phyloP scores from a whole-genome alignment of 2,797 vertebrate genomes.

The Helicolenus hilgendorfi region DNA sequence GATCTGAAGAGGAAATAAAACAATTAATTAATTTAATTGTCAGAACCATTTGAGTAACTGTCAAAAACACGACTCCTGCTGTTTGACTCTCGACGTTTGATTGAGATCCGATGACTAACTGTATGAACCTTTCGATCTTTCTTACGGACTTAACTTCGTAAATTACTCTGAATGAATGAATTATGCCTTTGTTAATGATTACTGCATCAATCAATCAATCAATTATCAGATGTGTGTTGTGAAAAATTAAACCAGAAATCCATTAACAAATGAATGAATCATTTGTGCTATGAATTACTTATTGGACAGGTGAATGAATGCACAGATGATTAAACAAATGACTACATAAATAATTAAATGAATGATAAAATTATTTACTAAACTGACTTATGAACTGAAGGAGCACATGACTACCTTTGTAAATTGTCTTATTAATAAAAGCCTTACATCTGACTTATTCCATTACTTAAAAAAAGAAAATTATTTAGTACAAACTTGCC shows the following conservation, averaged over 20 bases:
- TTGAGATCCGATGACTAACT: background rate
- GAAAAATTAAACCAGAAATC: background rate
- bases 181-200: background rate
- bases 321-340: background rate
- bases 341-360: background rate
- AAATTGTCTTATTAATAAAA: background rate
- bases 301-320: background rate
- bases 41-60: background rate
- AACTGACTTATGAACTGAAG: background rate
- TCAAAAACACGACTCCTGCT: background rate
- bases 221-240: background rate
- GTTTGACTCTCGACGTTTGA: background rate
- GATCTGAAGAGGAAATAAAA: slow-evolving; percentile 39
- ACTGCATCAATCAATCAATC: background rate
- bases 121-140: background rate
- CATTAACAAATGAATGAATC: background rate
- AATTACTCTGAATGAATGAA: background rate
- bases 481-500: background rate
- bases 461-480: background rate
- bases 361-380: background rate
- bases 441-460: background rate
- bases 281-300: background rate
- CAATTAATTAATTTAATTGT: background rate
- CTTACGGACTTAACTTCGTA: background rate
- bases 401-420: background rate